Evolutionary conservation across 2,888 invertebrate species (phyloP), one percentile per base, ranked within the genome.

Genomic region (Dicyrtoma fusca): DNA sequence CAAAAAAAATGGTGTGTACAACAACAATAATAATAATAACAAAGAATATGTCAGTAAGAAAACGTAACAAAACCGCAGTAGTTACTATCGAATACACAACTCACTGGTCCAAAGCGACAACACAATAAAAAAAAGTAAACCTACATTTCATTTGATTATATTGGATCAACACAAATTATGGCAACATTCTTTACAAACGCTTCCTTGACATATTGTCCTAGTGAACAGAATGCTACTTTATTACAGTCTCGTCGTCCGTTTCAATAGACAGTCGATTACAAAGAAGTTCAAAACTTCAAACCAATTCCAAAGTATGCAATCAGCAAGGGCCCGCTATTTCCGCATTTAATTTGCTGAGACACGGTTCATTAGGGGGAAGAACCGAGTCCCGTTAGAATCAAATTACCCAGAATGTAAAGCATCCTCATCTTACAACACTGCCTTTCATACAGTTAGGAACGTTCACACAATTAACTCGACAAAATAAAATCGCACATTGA

Each of bases 351-450:
- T 74, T 74, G 68, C 49, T 68, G 63, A 61, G 70, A 73, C 69
- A 69, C 42, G 73, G 74, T 71, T 74, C 74, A 74, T 74, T 74
- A 74, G 66, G 66, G 55, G 71, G 45, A 55, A 66, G 51, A 55
- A 53, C 66, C 66, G 55, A 68, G 68, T 74, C 74, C 74, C 74
- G 74, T 74, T 74, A 70, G 34, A 65, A 74, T 72, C 72, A 74
- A 74, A 74, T 74, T 74, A 72, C 72, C 57, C 71, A 74, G 74
- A 74, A 69, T 42, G 44, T 47, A 47, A 21, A 21, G 57, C 45
- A 68, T 47, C 34, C 57, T 42, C 51, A 63, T 69, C 26, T 26
- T 49, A 19, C 17, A 14, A 26, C 57, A 57, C 25, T 25, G 23
- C 57, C 6, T 13, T 23, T 55, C 55, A 55, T 26, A 10, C 25